Conservation (phyloP, 2,888 invertebrate genomes). For the Teleiodes luculella region DNA sequence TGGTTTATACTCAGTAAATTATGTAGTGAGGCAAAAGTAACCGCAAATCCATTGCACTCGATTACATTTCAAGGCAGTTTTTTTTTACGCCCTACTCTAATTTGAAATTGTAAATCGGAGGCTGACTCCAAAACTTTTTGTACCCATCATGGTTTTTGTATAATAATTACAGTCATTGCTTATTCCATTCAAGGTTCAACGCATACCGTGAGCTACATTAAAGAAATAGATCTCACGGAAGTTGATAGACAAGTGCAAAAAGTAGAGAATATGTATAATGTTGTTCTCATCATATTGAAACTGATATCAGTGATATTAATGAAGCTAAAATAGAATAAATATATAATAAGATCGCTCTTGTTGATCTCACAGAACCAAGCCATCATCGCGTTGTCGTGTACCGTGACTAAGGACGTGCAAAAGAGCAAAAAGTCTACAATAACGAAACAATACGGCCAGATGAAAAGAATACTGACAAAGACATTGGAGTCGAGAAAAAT, state of each 20-base stretch:
- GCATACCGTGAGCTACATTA: conserved; percentile 19
- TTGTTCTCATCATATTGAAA: conserved; percentile 21
- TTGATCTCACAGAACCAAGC: conserved; percentile 43
- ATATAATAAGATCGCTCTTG: conserved; percentile 41
- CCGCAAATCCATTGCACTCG: conserved; percentile 36
- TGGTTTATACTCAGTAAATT: conserved; percentile 1
- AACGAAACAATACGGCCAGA: conserved; percentile 12
- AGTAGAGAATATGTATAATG: conserved; percentile 9
- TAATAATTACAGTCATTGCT: conserved; percentile 40
- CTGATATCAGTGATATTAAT: too few relatives aligned
- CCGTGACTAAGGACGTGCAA: conserved; percentile 51
- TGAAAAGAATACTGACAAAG: conserved; percentile 12
- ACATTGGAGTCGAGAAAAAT: not conserved
- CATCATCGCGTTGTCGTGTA: conserved; percentile 29
- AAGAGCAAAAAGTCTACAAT: conserved; percentile 39
- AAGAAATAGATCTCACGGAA: conserved; percentile 33
- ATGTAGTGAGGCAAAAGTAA: conserved; percentile 33
- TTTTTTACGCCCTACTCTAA: conserved; percentile 43
- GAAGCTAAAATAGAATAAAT: conserved; percentile 17
- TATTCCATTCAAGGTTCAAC: conserved; percentile 25
- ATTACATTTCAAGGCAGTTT: conserved; percentile 40
- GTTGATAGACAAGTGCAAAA: conserved; percentile 25
- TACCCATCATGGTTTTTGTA: conserved; percentile 29
- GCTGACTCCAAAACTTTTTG: conserved; percentile 47
- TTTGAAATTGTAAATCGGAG: conserved; percentile 39